Evolutionary conservation across 53 echinoderm and acorn worm genomes (phyloP).

Genomic region (Hippasteria phrygiana): DNA sequence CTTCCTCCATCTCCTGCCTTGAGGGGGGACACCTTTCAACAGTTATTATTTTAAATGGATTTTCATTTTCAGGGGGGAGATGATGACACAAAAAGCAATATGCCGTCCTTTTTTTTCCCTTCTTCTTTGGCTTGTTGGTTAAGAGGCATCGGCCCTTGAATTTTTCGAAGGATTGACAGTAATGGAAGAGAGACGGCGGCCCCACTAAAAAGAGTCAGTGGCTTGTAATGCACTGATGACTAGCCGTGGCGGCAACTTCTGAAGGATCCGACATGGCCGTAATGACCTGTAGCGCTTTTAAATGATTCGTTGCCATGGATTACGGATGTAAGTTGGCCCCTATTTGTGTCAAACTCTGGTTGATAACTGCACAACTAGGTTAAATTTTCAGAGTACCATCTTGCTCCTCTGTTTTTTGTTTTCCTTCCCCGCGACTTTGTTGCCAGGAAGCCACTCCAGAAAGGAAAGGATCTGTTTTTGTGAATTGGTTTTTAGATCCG

Average conservation of each 20-base stretch:
- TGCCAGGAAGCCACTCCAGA: slow-evolving; percentile 2
- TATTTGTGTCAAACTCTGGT: slow-evolving; percentile 42
- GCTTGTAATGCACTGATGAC: slow-evolving; percentile 46
- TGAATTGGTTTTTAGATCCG: background rate
- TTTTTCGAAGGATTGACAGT: slow-evolving; percentile 27
- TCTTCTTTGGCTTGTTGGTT: background rate
- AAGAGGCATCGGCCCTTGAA: slow-evolving; percentile 32
- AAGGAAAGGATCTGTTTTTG: background rate
- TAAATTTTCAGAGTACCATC: background rate
- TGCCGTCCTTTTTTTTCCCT: background rate
- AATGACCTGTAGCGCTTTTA: slow-evolving; percentile 68
- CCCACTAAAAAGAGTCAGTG: slow-evolving; percentile 1
- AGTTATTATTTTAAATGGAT: slow-evolving; percentile 68
- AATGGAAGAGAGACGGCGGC: slow-evolving; percentile 27
- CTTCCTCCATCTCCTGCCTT: slow-evolving; percentile 46
- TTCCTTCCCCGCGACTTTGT: background rate
- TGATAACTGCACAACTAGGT: slow-evolving; percentile 46
- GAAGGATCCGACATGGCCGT: slow-evolving; percentile 7
- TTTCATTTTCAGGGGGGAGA: slow-evolving; percentile 51
- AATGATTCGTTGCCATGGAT: slow-evolving; percentile 60
- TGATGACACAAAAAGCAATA: slow-evolving; percentile 64
- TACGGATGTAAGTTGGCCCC: slow-evolving; percentile 49
- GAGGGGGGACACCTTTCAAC: slow-evolving; percentile 61
- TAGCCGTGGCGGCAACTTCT: slow-evolving; percentile 49
- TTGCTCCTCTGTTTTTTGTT: background rate